Base-by-base conservation (phyloP, 2,113 vertebrate genomes). In the Corythoichthys haematopterus region DNA sequence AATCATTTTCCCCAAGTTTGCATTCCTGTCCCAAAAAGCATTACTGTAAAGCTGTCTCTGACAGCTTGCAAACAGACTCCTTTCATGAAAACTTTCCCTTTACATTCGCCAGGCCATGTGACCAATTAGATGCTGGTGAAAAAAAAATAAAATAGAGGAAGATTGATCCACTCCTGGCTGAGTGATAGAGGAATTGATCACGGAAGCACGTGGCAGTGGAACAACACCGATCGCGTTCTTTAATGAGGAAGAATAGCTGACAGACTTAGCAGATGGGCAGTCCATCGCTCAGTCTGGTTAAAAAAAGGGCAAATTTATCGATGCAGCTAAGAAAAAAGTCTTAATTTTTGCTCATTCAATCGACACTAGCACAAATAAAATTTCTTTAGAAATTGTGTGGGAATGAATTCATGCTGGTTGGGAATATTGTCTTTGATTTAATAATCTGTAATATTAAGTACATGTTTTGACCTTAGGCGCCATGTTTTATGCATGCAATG, bases 241-340 rank as follows among this genome's bases (percentile, higher is more conserved):
- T 85, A 88, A 88, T 85, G 80, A 88, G 86, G 80, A 88, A 71
- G 75, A 82, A 89, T 84, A 69, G 81, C 80, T 87, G 79, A 78
- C 71, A 75, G 74, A 75, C 80, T 78, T 85, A 84, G 84, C 69
- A 78, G 80, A 76, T 77, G 78, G 69, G 81, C 62, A 76, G 73
- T 56, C 75, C 81, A 88, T 87, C 75, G 79, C 81, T 84, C 84
- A 89, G 71, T 66, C 85, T 85, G 85, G 85, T 87, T 85, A 80
- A 78, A 80, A 82, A 80, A 86, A 80, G 82, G 82, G 77, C 0
- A 3, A 14, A 13, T 51, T 36, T 67, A 3, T 2, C 68, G 79
- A n/a, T n/a, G n/a, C n/a, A n/a, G n/a, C n/a, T n/a, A n/a, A n/a
- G n/a, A n/a, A n/a, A n/a, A 16, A 51, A 7, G 6, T 7, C 5